A percentile compares a stretch with the other conserved stretches of the same genome.
Evolutionary conservation across 2,797 vertebrate species (phyloP).

Genomic region (Pangasius sanitwongsei): DNA sequence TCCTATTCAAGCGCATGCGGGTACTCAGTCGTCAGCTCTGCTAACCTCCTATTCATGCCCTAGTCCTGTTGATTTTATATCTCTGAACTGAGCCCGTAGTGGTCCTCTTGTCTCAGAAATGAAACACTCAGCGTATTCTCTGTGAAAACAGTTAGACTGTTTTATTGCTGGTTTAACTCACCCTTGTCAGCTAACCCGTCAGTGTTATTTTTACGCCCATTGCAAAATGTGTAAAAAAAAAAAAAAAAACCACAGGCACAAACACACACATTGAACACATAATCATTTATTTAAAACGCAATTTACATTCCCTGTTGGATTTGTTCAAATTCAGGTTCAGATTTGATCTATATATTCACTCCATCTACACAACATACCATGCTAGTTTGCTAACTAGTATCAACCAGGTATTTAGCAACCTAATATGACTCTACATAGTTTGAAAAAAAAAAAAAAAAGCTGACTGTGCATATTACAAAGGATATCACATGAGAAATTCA

Average conservation of each 20-base stretch:
- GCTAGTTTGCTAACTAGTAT: neutral
- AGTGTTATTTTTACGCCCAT: neutral
- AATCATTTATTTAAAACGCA: neutral
- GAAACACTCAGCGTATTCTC: neutral
- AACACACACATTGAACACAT: neutral
- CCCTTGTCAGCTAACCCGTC: neutral
- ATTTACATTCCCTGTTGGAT: neutral
- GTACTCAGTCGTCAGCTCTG: slow-evolving; percentile 27
- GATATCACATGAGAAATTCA: neutral
- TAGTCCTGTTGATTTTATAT: neutral
- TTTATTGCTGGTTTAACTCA: neutral
- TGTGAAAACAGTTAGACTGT: neutral
- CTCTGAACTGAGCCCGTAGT: slow-evolving; percentile 23
- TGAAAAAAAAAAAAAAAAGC: neutral
- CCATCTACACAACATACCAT: neutral
- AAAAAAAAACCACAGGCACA: neutral
- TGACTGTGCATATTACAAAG: neutral
- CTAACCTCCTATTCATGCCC: neutral
- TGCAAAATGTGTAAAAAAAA: neutral
- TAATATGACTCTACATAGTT: neutral
- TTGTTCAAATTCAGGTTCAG: neutral
- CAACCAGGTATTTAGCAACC: neutral
- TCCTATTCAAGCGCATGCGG: slow-evolving; percentile 48
- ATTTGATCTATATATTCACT: neutral
- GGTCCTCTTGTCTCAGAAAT: neutral